Base-by-base conservation (phyloP, 2,888 invertebrate species). In the Molanna angustata region DNA sequence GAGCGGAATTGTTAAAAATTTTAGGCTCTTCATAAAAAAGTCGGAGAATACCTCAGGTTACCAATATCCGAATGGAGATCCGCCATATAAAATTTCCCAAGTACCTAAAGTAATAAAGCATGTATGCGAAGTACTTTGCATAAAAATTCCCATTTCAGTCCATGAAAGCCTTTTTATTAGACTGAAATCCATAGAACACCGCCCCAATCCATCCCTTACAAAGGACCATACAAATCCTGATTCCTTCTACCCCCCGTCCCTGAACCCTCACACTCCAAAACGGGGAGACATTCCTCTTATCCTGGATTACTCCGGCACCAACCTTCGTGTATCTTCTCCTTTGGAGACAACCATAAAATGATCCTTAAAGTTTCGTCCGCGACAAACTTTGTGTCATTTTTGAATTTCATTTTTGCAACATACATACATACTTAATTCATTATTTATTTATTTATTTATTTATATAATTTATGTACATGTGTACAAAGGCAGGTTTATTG, bases 141-240 rank as follows among this genome's bases (percentile, higher is more conserved):
- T 53, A 48, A 49, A 53, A 49, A 54, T 45, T 54, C 33, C 40
- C 54, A 54, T 54, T 49, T 49, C 33, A 49, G 35, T 31, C 45
- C 42, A 46, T 54, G 47, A 49, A 54, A 49, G 49, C 54, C 44
- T 45, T 54, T 49, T 48, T 54, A 50, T 50, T 50, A 47, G 39
- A 39, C 32, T 39, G 19, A 46, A 49, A 54, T 54, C 46, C 49
- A 54, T 54, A 54, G 37, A 49, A 39, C 39, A 32, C 19, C 22
- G 40, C 49, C 41, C 20, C 54, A 7, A 32, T 14, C 20, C 42
- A 17, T 11, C 42, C 31, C 33, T 2, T 11, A 42, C 37, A 22
- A 47, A 49, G 32, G 39, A 22, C 56, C 54, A 44, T 56, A 49
- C 52, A 54, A 52, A 52, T 45, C 41, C 20, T 13, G 44, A 48